Conservation (phyloP, 2,113 vertebrate species). For the Mus musculus region GRCm39 chr17:64384501-64385000, state of each 20-base stretch:
- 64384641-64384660: neutral
- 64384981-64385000: no score
- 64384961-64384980: no score
- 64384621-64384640: neutral
- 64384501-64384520: no score
- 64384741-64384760: constrained; percentile 14
- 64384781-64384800: neutral
- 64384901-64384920: no score
- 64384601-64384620: no score
- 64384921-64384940: no score
- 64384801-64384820: neutral
- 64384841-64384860: constrained; percentile 55
- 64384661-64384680: neutral
- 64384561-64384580: no score
- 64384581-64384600: accelerated
- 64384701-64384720: neutral
- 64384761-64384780: constrained; percentile 9
- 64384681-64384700: neutral
- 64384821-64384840: constrained; percentile 51
- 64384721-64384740: constrained; percentile 27
- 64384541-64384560: neutral
- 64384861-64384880: neutral
- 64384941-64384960: no score
- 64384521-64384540: neutral
- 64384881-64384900: no score